These are phyloP conservation scores for Phoronis australis DNA, from an alignment of 2,888 invertebrate genomes.

Conservation along the genomic window DNA sequence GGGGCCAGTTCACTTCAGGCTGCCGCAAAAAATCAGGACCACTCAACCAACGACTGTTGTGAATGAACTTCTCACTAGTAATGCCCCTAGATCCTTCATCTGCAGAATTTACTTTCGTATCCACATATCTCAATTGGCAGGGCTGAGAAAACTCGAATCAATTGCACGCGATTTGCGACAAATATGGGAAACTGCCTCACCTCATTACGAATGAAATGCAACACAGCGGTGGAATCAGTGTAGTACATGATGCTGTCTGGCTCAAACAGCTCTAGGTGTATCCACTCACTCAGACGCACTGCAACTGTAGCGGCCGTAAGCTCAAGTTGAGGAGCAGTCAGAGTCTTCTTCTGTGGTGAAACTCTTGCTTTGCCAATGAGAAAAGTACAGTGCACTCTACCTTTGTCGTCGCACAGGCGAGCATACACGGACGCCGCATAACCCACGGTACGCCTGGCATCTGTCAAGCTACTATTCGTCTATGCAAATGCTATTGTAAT, in stretches of 20 bases:
- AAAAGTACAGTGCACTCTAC: slow-evolving; percentile 4
- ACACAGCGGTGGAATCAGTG: not conserved
- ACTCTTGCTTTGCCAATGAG: slow-evolving; percentile 3
- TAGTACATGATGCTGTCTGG: not conserved
- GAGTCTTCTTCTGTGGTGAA: slow-evolving; percentile 2
- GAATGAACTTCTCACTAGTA: not conserved
- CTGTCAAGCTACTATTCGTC: no score
- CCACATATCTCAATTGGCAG: slow-evolving; percentile 12
- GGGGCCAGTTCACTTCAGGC: not conserved
- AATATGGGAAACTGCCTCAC: slow-evolving; percentile 10
- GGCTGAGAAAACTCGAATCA: slow-evolving; percentile 6
- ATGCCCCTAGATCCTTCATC: slow-evolving; percentile 15
- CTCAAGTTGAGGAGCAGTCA: slow-evolving; percentile 5
- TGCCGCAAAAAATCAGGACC: slow-evolving; percentile 9
- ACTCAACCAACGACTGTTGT: slow-evolving; percentile 3
- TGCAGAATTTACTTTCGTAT: slow-evolving; percentile 13
- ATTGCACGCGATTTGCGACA: slow-evolving; percentile 11
- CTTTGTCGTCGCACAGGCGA: not conserved
- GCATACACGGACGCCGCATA: slow-evolving; percentile 2
- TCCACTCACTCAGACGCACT: not conserved
- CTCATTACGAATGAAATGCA: slow-evolving; percentile 11
- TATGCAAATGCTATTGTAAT: no score
- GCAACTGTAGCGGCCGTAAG: slow-evolving; percentile 3
- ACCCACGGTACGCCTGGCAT: no score
- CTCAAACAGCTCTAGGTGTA: slow-evolving; percentile 1